Evolutionary conservation across 1,140 invertebrate genomes (phyloP), one percentile per base, ranked within the genome.

Genomic region (Drosophila ironensis): DNA sequence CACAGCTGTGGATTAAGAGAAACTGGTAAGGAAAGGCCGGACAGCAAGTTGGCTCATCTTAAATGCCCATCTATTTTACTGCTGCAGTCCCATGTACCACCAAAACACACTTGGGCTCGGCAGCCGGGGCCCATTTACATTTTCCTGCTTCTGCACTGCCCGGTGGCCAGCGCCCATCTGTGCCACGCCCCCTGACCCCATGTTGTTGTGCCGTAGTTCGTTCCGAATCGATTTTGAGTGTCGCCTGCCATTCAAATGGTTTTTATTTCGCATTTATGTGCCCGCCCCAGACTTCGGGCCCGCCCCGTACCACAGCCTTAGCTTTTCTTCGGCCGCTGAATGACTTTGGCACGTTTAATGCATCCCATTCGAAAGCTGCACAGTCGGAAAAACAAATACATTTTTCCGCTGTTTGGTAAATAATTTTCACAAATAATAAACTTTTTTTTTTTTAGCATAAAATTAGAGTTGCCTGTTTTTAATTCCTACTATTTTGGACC

Each of bases 231-330:
- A 84, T 86, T 84, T 84, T 86, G 71, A 86, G 80, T 86, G 80
- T 84, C 80, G 80, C 80, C 80, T 86, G 80, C 74, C 80, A 84
- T 86, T 86, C 80, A 75, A 80, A 80, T 74, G 80, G 51, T 71
- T 86, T 86, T 84, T 84, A 84, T 84, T 84, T 84, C 60, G 80
- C 74, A 71, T 84, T 84, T 86, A 84, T 77, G 78, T 78, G 50
- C 61, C 57, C 22, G 53, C 22, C 45, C 35, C 76, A 75, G 56
- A 81, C 77, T 68, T 47, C 19, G 14, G 17, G n/a, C 44, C 47
- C 46, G 19, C 14, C 25, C 48, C 27, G 7, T 12, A n/a, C n/a
- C 25, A n/a, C 16, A n/a, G 50, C 33, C 53, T 33, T 9, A n/a
- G 20, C 24, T 61, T 44, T 45, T 73, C 11, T 33, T 38, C 33